Percentiles rank a stretch among this genome's conserved stretches.
These are phyloP conservation scores for Thunnus thynnus DNA, from an alignment of 2,113 vertebrate species.

Conservation along the genomic window DNA sequence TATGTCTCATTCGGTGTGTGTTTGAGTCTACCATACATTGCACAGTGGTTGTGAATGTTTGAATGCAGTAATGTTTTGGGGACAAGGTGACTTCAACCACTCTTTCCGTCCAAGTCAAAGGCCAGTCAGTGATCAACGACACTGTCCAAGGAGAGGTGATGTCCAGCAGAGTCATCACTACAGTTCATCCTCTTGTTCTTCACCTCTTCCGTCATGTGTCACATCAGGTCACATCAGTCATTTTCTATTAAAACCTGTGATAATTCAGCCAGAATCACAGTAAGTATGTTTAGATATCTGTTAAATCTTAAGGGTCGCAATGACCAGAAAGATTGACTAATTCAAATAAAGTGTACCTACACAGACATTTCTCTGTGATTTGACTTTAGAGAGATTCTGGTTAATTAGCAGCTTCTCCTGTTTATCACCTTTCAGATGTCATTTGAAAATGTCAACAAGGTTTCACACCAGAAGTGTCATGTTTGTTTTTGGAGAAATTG, in stretches of 20 bases:
- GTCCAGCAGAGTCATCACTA: slow-evolving; percentile 21
- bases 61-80: neutral
- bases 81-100: slow-evolving; percentile 27
- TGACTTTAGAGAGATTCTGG: neutral
- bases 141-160: neutral
- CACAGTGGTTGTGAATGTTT: neutral
- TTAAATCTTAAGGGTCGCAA: neutral
- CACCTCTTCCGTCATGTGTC: slow-evolving; percentile 1
- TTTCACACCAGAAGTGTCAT: slow-evolving; percentile 8
- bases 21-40: neutral
- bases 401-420: slow-evolving; percentile 34
- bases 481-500: neutral
- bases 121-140: slow-evolving; percentile 40
- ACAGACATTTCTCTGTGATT: neutral
- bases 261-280: neutral
- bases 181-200: slow-evolving; percentile 36
- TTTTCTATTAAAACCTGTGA: neutral
- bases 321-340: neutral
- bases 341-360: neutral
- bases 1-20: no score
- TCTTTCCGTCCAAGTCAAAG: slow-evolving; percentile 18
- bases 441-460: slow-evolving; percentile 17
- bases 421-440: slow-evolving; percentile 6
- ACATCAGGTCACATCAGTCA: neutral
- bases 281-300: neutral